phyloP scores from a whole-genome alignment of 2,797 vertebrate species.

The Pitangus sulphuratus region DNA sequence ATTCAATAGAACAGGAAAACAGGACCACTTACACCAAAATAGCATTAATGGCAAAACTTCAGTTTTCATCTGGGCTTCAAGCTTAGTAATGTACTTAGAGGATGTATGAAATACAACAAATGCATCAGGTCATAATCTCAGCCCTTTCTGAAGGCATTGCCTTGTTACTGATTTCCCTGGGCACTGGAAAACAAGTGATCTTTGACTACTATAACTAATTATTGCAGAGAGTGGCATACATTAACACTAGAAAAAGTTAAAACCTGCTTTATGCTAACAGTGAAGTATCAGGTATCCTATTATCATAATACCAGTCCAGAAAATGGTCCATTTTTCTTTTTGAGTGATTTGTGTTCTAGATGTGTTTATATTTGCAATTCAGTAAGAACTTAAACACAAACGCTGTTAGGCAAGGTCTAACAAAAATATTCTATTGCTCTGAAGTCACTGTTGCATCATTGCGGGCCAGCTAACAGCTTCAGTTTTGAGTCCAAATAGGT shows the following conservation, averaged over 20 bases:
- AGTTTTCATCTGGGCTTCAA: not conserved
- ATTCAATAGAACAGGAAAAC: not conserved
- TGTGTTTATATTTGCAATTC: not conserved
- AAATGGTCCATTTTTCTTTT: not conserved
- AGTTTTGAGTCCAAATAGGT: not conserved
- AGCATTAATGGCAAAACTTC: not conserved
- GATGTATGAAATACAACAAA: not conserved
- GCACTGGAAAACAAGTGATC: not conserved
- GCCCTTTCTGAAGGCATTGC: not conserved
- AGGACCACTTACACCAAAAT: not conserved
- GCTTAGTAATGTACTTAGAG: not conserved
- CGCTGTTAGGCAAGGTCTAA: not conserved
- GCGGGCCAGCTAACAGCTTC: not conserved
- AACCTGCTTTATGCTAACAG: not conserved
- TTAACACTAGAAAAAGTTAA: not conserved
- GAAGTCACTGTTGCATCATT: not conserved
- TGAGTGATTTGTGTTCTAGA: accelerated
- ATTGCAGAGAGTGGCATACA: not conserved
- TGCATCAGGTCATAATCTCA: not conserved
- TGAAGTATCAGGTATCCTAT: not conserved
- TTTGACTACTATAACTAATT: not conserved
- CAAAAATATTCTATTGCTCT: not conserved
- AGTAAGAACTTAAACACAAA: not conserved
- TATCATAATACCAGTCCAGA: not conserved
- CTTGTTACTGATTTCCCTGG: not conserved